Base-by-base conservation (phyloP, 2,888 invertebrate species). In the Eurytoma adleriae region DNA sequence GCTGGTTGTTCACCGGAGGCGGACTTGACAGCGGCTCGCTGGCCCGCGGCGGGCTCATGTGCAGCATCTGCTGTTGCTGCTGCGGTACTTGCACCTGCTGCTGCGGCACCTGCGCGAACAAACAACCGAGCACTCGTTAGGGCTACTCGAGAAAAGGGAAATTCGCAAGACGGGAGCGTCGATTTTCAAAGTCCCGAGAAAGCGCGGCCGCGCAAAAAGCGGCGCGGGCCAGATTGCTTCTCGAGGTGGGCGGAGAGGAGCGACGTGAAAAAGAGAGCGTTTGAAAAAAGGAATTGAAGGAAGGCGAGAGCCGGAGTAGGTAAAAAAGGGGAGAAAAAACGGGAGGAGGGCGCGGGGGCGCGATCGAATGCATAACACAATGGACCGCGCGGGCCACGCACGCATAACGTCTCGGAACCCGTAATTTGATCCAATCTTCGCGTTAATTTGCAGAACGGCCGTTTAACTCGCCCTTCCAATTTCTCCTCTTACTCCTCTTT, bases 21-120 rank as follows among this genome's bases (percentile, higher is more conserved):
- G 90, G 88, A 83, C 87, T 90, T 74, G 90, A 88, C 68, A 90
- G 80, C 24, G 86, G 84, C 40, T 87, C 86, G 40, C 87, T 88
- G 30, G 86, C 88, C 69, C 88, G 86, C 0, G 88, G 87, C 27
- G 90, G 89, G 83, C 89, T 90, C 86, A 89, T 87, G 82, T 90
- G 91, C 84, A 91, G 83, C 84, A 91, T 89, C 83, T 90, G 91
- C 73, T 90, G 91, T 61, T 90, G 91, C 75, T 88, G 88, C 20
- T 88, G 88, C 73, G 86, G 87, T 68, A 87, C 88, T 70, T 88
- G 88, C 18, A 86, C 86, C 67, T 86, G 85, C 57, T 88, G 88
- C 71, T 86, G 87, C 14, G 87, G 85, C n/a, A 88, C 86, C 87
- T 89, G 80, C 50, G 10, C 7, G 10, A 7, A 40, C 7, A 40